Conservation (phyloP, 2,888 invertebrate species). For the Chymomyza amoena region DNA sequence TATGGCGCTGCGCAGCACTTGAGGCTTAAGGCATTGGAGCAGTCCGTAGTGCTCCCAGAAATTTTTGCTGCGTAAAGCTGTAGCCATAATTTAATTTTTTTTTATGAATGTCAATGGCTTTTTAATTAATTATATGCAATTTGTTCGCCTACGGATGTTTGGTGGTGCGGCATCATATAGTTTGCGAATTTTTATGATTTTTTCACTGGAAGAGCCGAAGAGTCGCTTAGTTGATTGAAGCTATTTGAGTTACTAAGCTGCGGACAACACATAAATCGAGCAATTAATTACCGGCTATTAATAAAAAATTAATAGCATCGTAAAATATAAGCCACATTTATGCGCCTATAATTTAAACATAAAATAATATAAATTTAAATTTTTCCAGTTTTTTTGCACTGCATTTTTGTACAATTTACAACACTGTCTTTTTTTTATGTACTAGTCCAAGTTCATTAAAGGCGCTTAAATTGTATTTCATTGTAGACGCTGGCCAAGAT, state of each 20-base stretch:
- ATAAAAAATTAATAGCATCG: slow-evolving; percentile 43
- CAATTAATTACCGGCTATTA: slow-evolving; percentile 59
- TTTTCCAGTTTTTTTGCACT: not conserved
- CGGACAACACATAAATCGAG: slow-evolving; percentile 38
- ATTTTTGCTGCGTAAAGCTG: slow-evolving; percentile 2
- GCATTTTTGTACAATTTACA: no score
- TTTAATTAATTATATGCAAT: slow-evolving; percentile 67
- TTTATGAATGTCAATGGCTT: slow-evolving; percentile 67
- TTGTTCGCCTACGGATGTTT: slow-evolving; percentile 22
- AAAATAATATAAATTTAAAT: slow-evolving; percentile 46
- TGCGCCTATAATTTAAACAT: slow-evolving; percentile 44
- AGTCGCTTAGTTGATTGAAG: not conserved
- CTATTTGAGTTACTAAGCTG: not conserved
- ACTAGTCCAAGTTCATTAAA: slow-evolving; percentile 57
- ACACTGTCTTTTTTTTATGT: not conserved
- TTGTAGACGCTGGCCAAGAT: slow-evolving; percentile 32
- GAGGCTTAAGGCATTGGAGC: not conserved
- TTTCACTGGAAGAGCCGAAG: not conserved
- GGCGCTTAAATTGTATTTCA: slow-evolving; percentile 70
- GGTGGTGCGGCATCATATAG: not conserved
- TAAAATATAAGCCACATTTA: slow-evolving; percentile 43
- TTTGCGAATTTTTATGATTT: not conserved
- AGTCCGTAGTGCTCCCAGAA: slow-evolving; percentile 19
- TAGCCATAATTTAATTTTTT: slow-evolving; percentile 54
- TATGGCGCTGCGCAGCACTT: slow-evolving; percentile 41